Evolutionary conservation across 2,888 invertebrate species (phyloP).

Genomic region (Melanotus villosus): DNA sequence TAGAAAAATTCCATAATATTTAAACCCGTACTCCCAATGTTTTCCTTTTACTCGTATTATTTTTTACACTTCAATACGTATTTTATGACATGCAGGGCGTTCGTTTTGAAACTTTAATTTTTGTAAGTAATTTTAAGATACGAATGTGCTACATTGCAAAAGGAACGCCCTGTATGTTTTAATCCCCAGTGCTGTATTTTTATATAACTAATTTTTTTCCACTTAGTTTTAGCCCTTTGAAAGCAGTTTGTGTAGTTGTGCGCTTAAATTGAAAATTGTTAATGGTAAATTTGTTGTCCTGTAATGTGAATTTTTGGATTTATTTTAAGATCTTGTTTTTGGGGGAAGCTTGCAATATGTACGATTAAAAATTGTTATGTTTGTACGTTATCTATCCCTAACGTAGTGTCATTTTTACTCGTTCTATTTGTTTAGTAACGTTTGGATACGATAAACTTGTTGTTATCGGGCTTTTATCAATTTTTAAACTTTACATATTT

Average conservation of each 20-base stretch:
- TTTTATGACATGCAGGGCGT: no score
- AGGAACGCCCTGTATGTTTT: background rate
- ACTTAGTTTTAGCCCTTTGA: background rate
- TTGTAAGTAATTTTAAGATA: no score
- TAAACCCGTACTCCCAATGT: background rate
- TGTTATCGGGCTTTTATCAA: slow-evolving; percentile 28
- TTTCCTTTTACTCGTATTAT: background rate
- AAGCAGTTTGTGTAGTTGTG: slow-evolving; percentile 7
- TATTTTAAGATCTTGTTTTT: background rate
- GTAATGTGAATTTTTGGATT: background rate
- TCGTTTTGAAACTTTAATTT: no score
- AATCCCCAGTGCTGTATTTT: background rate
- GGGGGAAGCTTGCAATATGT: slow-evolving; percentile 31
- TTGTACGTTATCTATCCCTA: slow-evolving; percentile 14
- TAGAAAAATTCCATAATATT: slow-evolving; percentile 7
- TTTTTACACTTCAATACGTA: background rate
- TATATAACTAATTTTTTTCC: background rate
- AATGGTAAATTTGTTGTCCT: background rate
- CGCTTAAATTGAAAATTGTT: no score
- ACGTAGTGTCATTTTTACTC: background rate
- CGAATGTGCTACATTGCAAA: no score
- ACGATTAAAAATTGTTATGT: slow-evolving; percentile 22
- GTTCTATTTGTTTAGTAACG: slow-evolving; percentile 24
- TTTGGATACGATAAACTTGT: slow-evolving; percentile 26
- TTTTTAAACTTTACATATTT: slow-evolving; percentile 24